Conservation (phyloP, 2,797 vertebrate genomes). For the Meriones psammophilus region DNA sequence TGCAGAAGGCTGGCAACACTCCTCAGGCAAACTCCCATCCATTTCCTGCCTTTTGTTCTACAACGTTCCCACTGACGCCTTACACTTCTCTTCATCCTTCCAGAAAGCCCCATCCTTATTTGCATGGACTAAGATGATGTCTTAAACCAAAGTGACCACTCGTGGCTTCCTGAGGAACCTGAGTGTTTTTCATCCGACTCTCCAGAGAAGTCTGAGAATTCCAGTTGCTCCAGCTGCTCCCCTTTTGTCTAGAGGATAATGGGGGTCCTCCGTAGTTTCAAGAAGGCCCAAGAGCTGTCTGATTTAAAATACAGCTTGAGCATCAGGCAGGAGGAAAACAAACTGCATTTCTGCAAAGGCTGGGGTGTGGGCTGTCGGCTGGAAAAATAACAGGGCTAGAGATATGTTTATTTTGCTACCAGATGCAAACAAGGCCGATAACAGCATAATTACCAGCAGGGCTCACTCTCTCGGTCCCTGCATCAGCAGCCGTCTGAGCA, state of each 20-base stretch:
- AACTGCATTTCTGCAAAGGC: not conserved
- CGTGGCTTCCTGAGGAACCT: not conserved
- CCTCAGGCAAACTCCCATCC: not conserved
- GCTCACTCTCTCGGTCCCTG: slow-evolving; percentile 56
- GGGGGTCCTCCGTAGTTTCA: not conserved
- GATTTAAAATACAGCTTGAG: not conserved
- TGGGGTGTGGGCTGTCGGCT: slow-evolving; percentile 9
- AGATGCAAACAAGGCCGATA: slow-evolving; percentile 72
- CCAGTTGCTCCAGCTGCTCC: not conserved
- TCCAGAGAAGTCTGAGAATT: not conserved
- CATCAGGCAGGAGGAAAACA: not conserved
- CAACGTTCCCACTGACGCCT: not conserved
- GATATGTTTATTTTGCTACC: slow-evolving; percentile 71
- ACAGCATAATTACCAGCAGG: slow-evolving; percentile 46
- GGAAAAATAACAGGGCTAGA: slow-evolving; percentile 68
- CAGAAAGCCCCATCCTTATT: not conserved
- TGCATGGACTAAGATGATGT: not conserved
- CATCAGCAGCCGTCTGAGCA: not conserved
- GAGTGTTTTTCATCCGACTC: not conserved
- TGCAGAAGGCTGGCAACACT: fast-evolving
- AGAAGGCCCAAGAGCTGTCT: not conserved
- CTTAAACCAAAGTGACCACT: not conserved
- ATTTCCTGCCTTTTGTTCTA: not conserved
- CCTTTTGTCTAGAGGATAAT: not conserved
- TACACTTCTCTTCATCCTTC: not conserved